Conservation (phyloP, 1,140 invertebrate species). For the Zaprionus tsacasi region DNA sequence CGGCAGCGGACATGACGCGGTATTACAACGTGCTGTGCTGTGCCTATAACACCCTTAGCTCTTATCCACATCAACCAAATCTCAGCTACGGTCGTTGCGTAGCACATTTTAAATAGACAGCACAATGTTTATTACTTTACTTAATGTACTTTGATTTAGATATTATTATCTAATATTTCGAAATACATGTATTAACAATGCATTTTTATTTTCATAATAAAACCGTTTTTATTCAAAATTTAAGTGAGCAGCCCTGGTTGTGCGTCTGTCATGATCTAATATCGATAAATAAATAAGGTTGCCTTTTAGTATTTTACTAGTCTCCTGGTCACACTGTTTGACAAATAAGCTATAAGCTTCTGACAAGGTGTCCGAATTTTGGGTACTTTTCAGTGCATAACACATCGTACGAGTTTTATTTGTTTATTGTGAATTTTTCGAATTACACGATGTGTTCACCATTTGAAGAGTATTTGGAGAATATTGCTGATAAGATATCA, state of each 20-base stretch:
- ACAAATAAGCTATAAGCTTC: neutral
- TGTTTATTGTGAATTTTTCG: neutral
- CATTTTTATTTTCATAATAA: neutral
- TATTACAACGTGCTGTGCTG: neutral
- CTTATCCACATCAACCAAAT: neutral
- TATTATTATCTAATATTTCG: neutral
- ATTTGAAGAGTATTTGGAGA: neutral
- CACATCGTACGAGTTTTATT: neutral
- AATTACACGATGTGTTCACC: neutral
- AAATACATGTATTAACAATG: neutral
- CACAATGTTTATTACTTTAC: neutral
- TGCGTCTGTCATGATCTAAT: neutral
- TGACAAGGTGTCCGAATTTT: neutral
- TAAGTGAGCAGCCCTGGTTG: neutral
- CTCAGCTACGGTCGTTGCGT: conserved; percentile 8
- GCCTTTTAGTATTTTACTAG: neutral
- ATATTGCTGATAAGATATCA: neutral
- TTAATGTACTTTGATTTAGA: neutral
- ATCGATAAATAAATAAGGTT: neutral
- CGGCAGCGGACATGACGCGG: neutral
- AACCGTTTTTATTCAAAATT: neutral
- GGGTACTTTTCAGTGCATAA: neutral
- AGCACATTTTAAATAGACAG: conserved; percentile 40
- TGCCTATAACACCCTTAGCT: conserved; percentile 4
- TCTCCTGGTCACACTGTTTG: neutral